phyloP scores from a whole-genome alignment of 1,140 invertebrate species.

The Euglossa dilemma region DNA sequence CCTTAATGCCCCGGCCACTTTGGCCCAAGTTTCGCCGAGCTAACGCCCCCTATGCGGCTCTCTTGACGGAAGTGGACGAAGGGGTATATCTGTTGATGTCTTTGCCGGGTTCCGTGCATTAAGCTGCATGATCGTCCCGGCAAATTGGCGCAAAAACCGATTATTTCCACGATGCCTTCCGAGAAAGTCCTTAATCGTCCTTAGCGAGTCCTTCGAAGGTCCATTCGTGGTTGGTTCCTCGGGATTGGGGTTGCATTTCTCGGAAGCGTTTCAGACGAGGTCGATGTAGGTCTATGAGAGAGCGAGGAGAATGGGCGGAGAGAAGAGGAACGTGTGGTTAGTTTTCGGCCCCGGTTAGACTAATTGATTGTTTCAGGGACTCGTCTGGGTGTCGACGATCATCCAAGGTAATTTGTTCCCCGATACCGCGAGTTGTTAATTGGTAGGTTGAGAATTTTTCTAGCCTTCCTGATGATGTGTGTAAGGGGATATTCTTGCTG shows the following conservation, averaged over 20 bases:
- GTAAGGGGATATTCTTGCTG: too few species aligned
- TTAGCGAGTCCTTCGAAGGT: neutral
- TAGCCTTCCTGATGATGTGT: too few species aligned
- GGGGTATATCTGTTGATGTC: conserved; percentile 11
- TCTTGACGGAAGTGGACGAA: too few species aligned
- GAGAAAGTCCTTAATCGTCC: conserved; percentile 35
- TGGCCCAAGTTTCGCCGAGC: conserved; percentile 8
- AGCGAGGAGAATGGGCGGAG: neutral
- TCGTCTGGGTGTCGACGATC: neutral
- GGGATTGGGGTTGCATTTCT: neutral
- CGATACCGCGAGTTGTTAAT: neutral
- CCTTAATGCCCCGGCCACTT: conserved; percentile 37
- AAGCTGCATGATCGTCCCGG: neutral
- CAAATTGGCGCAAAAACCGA: conserved; percentile 50
- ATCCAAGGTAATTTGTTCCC: neutral
- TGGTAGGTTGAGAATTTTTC: too few species aligned
- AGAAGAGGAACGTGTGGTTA: neutral
- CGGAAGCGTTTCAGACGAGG: neutral
- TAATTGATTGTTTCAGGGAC: neutral
- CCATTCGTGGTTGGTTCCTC: neutral
- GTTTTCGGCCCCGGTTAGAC: neutral
- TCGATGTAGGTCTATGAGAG: neutral
- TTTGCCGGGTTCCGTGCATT: conserved; percentile 44
- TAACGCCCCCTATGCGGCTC: too few species aligned
- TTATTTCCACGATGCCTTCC: conserved; percentile 29